Percentiles rank a stretch among this genome's conserved stretches.
Conservation (phyloP, 2,797 vertebrate species). For the Poecile montanus region DNA sequence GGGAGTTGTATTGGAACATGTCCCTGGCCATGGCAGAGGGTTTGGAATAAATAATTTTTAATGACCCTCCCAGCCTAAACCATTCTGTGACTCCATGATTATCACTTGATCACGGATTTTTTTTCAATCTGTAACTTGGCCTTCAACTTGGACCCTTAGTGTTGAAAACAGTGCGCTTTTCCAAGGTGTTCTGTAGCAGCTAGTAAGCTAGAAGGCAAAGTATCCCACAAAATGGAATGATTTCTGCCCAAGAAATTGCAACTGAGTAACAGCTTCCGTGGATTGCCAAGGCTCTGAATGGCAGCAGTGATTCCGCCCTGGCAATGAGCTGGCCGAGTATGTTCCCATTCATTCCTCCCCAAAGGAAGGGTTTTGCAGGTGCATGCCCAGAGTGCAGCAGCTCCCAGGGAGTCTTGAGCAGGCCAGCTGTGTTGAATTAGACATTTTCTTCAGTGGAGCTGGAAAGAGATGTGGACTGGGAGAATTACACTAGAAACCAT, state of each 20-base stretch:
- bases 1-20: not conserved
- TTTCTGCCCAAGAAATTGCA: not conserved
- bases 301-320: not conserved
- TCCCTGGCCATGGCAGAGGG: not conserved
- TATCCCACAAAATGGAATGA: not conserved
- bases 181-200: not conserved
- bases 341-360: not conserved
- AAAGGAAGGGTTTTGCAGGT: constrained; percentile 30
- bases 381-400: not conserved
- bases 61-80: not conserved
- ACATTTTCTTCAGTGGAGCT: constrained; percentile 10
- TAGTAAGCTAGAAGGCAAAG: not conserved
- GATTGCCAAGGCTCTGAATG: not conserved
- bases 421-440: constrained; percentile 53
- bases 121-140: not conserved
- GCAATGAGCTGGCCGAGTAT: not conserved
- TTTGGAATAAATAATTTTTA: not conserved
- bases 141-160: not conserved
- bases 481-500: constrained; percentile 6
- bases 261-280: not conserved
- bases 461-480: constrained; percentile 10
- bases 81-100: not conserved
- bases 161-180: not conserved
- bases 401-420: not conserved
- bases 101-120: not conserved